Conservation (phyloP, 2,888 invertebrate species). For the Drosophila fulvimacula region DNA sequence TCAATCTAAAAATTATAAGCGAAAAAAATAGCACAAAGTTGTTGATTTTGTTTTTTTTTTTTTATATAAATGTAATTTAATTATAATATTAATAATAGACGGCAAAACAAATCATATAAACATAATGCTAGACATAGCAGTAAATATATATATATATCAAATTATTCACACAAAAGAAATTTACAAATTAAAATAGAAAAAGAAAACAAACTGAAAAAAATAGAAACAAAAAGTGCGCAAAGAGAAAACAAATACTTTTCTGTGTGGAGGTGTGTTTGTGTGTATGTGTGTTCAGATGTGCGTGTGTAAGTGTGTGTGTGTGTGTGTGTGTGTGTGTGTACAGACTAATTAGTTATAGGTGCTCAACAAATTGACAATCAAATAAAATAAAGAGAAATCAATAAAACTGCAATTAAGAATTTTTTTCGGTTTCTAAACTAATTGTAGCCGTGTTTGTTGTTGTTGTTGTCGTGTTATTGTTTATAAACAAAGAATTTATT, state of each 20-base stretch:
- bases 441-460: conserved; percentile 36
- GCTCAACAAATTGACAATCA: conserved; percentile 29
- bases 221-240: conserved; percentile 55
- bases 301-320: conserved; percentile 4
- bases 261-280: conserved; percentile 26
- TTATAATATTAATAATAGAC: conserved; percentile 32
- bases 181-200: conserved; percentile 22
- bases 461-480: conserved; percentile 39
- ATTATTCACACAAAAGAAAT: conserved; percentile 37
- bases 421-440: conserved; percentile 1
- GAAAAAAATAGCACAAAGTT: conserved; percentile 60
- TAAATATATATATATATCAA: conserved; percentile 31
- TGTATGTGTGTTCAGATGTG: conserved; percentile 28
- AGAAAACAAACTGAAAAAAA: conserved; percentile 33
- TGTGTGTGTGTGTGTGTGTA: conserved; percentile 17
- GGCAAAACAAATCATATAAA: conserved; percentile 34
- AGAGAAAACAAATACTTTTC: conserved; percentile 57
- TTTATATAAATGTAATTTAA: conserved; percentile 46
- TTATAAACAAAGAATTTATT: conserved; percentile 64
- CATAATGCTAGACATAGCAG: conserved; percentile 24
- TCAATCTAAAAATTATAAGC: conserved; percentile 76
- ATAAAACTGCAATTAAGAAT: conserved; percentile 20
- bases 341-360: conserved; percentile 39
- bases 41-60: conserved; percentile 14
- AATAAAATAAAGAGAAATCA: conserved; percentile 14